A percentile compares a stretch with the other conserved stretches of the same genome.
Conservation (phyloP, 2,888 invertebrate genomes). For the Sthenelais limicola region DNA sequence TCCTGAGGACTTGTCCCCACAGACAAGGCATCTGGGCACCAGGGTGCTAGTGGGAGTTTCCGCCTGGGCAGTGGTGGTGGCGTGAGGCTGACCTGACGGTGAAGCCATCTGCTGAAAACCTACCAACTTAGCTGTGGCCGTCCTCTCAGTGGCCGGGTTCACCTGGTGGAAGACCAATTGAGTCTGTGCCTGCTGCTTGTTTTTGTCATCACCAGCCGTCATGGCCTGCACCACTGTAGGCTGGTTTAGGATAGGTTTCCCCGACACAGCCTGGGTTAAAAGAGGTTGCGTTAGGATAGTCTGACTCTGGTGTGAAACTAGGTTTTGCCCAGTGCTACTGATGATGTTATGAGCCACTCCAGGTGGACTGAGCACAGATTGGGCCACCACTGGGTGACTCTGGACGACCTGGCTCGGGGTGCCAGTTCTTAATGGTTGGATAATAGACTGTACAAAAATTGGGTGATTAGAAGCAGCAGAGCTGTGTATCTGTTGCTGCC, state of each 20-base stretch:
- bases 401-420: slow-evolving; percentile 13
- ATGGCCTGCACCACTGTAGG: slow-evolving; percentile 15
- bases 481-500: too few species aligned
- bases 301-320: not conserved
- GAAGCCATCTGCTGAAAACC: slow-evolving; percentile 31
- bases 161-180: slow-evolving; percentile 28
- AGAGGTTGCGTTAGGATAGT: slow-evolving; percentile 14
- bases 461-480: not conserved
- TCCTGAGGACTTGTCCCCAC: slow-evolving; percentile 71
- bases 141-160: not conserved
- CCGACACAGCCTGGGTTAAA: slow-evolving; percentile 7
- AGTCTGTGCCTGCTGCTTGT: too few species aligned
- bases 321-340: not conserved
- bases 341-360: slow-evolving; percentile 22
- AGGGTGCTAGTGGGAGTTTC: slow-evolving; percentile 18
- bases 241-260: slow-evolving; percentile 30
- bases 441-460: slow-evolving; percentile 24
- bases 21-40: slow-evolving; percentile 64
- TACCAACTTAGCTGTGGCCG: slow-evolving; percentile 1
- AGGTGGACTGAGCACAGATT: slow-evolving; percentile 25
- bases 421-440: not conserved
- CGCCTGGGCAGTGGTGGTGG: not conserved
- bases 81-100: slow-evolving; percentile 6
- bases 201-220: not conserved
- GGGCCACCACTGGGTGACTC: slow-evolving; percentile 25